Evolutionary conservation across 2,888 invertebrate genomes (phyloP).

Genomic region (Cryptus viduatorius): DNA sequence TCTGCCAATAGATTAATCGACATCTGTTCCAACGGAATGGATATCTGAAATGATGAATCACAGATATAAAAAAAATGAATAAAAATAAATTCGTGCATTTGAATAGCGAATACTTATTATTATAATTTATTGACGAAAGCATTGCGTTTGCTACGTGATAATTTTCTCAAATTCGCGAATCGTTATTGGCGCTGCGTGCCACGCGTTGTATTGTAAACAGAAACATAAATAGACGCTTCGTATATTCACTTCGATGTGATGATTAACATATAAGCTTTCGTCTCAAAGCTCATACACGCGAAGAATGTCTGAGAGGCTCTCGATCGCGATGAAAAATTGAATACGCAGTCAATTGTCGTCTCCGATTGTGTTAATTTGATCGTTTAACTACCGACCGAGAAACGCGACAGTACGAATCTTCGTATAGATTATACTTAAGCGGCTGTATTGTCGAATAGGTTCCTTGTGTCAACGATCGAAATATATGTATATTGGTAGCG

Average conservation of each 20-base stretch:
- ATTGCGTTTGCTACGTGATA: slow-evolving; percentile 71
- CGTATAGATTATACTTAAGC: slow-evolving; percentile 18
- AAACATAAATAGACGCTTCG: neutral
- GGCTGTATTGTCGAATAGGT: neutral
- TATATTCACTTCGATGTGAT: neutral
- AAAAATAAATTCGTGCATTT: neutral
- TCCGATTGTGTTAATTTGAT: slow-evolving; percentile 49
- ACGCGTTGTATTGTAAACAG: slow-evolving; percentile 24
- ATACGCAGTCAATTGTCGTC: slow-evolving; percentile 2
- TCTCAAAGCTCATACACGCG: neutral
- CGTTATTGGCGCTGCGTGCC: slow-evolving; percentile 57
- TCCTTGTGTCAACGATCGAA: slow-evolving; percentile 15
- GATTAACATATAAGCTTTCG: neutral
- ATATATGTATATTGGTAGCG: neutral
- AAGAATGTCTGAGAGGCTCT: neutral
- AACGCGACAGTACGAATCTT: slow-evolving; percentile 38
- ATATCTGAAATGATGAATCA: slow-evolving; percentile 86
- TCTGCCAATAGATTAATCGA: slow-evolving; percentile 72
- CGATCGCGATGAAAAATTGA: slow-evolving; percentile 12
- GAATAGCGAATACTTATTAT: neutral
- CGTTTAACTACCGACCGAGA: slow-evolving; percentile 27
- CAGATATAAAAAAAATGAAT: slow-evolving; percentile 25
- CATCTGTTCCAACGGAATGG: slow-evolving; percentile 88
- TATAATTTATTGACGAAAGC: neutral
- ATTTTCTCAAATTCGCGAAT: slow-evolving; percentile 70